Percentiles rank a stretch among this genome's conserved stretches.
Evolutionary conservation across 2,113 vertebrate species (phyloP).

Genomic region (Tiliqua scincoides): DNA sequence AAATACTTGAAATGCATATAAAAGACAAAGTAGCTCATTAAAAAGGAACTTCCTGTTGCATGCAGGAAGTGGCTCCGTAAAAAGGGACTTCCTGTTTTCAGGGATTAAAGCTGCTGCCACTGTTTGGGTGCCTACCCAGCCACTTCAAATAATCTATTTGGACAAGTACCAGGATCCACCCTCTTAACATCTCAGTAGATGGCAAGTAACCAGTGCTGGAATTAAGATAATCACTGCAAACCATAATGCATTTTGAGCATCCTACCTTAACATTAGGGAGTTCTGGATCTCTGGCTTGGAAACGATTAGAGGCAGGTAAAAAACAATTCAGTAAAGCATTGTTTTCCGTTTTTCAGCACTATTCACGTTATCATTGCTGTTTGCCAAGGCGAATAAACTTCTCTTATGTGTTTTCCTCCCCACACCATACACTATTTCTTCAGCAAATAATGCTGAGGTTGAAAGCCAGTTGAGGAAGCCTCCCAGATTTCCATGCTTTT

Average conservation of each 20-base stretch:
- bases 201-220: slow-evolving; percentile 1
- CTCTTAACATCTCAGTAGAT: not conserved
- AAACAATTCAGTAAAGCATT: not conserved
- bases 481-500: slow-evolving; percentile 43
- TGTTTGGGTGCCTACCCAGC: not conserved
- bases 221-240: not conserved
- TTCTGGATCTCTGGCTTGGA: not conserved
- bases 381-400: slow-evolving; percentile 10
- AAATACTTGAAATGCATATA: slow-evolving; percentile 71
- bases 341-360: not conserved
- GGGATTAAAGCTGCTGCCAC: not conserved
- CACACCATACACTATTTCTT: slow-evolving; percentile 13
- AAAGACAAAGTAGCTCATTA: too few species aligned
- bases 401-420: not conserved
- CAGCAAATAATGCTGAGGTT: slow-evolving; percentile 33
- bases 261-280: not conserved
- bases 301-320: not conserved
- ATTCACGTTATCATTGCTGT: not conserved
- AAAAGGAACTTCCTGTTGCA: too few species aligned
- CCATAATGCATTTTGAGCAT: too few species aligned
- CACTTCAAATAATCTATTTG: not conserved
- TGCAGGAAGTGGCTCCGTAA: not conserved
- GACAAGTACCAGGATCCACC: not conserved
- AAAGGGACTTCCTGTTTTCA: not conserved
- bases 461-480: not conserved